phyloP scores from a whole-genome alignment of 2,888 invertebrate species.

The Acanthosepion lycidas region DNA sequence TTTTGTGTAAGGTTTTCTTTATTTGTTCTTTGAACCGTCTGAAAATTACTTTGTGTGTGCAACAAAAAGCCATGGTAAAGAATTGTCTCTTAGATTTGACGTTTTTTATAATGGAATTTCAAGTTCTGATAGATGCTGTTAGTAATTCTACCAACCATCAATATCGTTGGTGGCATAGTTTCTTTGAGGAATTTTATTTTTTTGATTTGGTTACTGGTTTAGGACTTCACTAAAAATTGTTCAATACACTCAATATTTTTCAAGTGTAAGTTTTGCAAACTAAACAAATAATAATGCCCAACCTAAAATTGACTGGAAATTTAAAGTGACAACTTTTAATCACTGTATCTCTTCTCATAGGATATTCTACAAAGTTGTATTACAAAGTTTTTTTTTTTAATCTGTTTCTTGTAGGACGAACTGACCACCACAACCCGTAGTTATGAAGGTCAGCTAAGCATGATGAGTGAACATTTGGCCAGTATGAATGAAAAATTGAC shows the following conservation, averaged over 20 bases:
- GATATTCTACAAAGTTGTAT: background rate
- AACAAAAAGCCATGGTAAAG: too few species aligned
- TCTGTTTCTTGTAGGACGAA: slow-evolving; percentile 78
- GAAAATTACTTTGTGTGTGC: too few species aligned
- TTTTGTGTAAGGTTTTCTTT: too few species aligned
- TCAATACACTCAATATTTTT: background rate
- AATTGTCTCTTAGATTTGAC: too few species aligned
- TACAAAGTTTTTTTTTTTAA: background rate
- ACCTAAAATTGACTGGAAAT: background rate
- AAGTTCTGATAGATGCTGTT: too few species aligned
- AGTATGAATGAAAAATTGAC: slow-evolving; percentile 89
- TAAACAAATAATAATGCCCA: background rate
- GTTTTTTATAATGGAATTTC: too few species aligned
- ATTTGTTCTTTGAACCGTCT: too few species aligned
- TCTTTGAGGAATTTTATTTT: too few species aligned
- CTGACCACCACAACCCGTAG: slow-evolving; percentile 79
- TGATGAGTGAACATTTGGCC: slow-evolving; percentile 86
- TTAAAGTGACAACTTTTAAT: background rate
- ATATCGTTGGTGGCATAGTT: too few species aligned
- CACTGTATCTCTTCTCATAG: background rate
- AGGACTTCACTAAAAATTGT: too few species aligned
- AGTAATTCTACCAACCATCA: too few species aligned
- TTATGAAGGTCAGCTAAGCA: slow-evolving; percentile 84
- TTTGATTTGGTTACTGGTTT: too few species aligned
- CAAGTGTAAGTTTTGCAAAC: background rate